Base-by-base conservation (phyloP, 2,888 invertebrate species). In the Cerastoderma edule region DNA sequence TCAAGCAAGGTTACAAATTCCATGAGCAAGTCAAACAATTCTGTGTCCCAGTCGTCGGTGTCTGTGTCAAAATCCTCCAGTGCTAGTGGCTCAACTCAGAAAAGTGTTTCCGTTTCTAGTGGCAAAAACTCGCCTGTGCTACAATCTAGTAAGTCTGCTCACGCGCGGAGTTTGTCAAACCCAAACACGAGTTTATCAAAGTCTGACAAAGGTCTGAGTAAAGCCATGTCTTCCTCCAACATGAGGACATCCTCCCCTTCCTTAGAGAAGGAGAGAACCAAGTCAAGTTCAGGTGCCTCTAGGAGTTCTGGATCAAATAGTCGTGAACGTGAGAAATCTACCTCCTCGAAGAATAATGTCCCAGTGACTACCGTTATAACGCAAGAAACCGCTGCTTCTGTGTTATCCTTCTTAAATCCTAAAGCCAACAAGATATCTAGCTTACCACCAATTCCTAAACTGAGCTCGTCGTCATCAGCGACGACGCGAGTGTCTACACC, bases 391-490 rank as follows among this genome's bases (percentile, higher is more conserved):
- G 83, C 85, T 27, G 81, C 86, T 19, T 85, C 87, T 54, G 84
- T 89, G 46, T 83, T 89, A 54, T 85, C 85, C 39, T 88, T 88
- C 75, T 78, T 89, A 10, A 88, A 88, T 63, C 88, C 88, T 10
- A 86, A 87, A 57, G 83, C 85, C 16, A 88, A 85, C 75, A 88
- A 86, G 44, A 86, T 89, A n/a, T 86, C 88, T 22, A 88, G 86
- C 72, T 80, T 89, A 63, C 88, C 89, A 19, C 85, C 86, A 48
- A 89, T 89, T 68, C 89, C 89, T 24, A 88, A 89, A 75, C 76
- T 85, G 53, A 85, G 87, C 60, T 85, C 87, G 67, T 75, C 84
- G 22, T 39, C 65, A n/a, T 75, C 83, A 10, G 71, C 73, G 30
- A 50, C 63, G 27, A 72, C 57, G 46, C 72, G 72, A 69, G 79